A percentile compares a stretch with the other conserved stretches of the same genome.
Conservation (phyloP, 2,797 vertebrate species). For the Poecilia velifera region DNA sequence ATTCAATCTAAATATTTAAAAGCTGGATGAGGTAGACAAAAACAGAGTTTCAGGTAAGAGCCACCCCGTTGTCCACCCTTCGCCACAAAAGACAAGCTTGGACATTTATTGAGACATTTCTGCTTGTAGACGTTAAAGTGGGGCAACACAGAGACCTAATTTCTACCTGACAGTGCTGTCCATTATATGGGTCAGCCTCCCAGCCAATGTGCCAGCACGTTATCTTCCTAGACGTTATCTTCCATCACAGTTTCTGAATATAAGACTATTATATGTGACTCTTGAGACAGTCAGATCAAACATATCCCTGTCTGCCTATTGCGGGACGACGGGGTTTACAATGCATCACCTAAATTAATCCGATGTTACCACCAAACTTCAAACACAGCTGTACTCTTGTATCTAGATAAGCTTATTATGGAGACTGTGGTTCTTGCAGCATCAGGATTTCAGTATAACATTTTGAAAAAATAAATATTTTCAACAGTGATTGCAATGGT, state of each 20-base stretch:
- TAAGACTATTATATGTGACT: slow-evolving; percentile 47
- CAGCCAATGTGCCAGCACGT: slow-evolving; percentile 57
- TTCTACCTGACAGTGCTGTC: slow-evolving; percentile 45
- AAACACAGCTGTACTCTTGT: not conserved
- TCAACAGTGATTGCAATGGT: not conserved
- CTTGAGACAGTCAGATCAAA: slow-evolving; percentile 55
- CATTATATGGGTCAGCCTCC: slow-evolving; percentile 68
- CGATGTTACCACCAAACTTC: not conserved
- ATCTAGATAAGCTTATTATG: not conserved
- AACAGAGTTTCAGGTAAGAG: not conserved
- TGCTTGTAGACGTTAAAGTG: slow-evolving; percentile 54
- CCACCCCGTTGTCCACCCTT: not conserved
- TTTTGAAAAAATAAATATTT: not conserved
- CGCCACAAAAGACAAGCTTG: slow-evolving; percentile 41
- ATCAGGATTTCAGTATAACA: not conserved
- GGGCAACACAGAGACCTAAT: slow-evolving; percentile 65
- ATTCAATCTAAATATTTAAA: not conserved
- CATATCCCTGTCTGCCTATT: slow-evolving; percentile 45
- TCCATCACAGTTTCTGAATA: slow-evolving; percentile 47
- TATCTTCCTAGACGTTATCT: slow-evolving; percentile 20
- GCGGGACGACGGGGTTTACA: slow-evolving; percentile 19
- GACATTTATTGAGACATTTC: slow-evolving; percentile 31
- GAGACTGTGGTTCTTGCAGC: not conserved
- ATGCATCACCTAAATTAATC: slow-evolving; percentile 31
- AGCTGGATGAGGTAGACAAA: not conserved